Base-by-base conservation (phyloP, 2,113 vertebrate species). In the Siniperca knerii region DNA sequence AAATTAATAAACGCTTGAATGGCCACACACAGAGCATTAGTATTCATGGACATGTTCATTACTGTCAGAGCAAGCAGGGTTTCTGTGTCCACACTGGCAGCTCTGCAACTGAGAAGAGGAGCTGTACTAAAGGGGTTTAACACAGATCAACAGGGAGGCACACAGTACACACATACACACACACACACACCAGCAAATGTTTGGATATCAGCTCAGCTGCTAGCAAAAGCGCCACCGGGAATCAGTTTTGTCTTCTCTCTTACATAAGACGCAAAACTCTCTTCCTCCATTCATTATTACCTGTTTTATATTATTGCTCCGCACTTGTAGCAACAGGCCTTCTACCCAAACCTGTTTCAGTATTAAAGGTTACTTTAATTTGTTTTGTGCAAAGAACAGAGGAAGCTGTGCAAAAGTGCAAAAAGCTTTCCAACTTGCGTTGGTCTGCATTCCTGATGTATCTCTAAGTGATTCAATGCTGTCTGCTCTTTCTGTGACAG, bases 1-100 rank as follows among this genome's bases (percentile, higher is more conserved):
- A 75, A 46, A 48, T 21, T 42, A 33, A 48, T 21, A 62, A 23
- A 48, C 33, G 11, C 33, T 54, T 33, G 33, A 54, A 37, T 20
- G 15, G 33, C 33, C 16, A 84, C 73, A 75, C 57, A 23, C 57
- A 61, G 8, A 20, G 21, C 48, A 87, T 87, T 89, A 83, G 72
- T 83, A 86, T 89, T 83, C 84, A 89, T 73, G 48, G 80, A 40
- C 84, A 79, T 79, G 80, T 83, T 72, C 80, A 75, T 83, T 66
- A 68, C 83, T 83, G 80, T 73, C 60, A 77, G 52, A 74, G 70
- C 70, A 35, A 44, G 55, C 70, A 83, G 54, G 62, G 62, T 69
- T 46, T 84, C 70, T 79, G 70, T 75, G 70, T 84, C 70, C 77
- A 84, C 44, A 74, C 44, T 74, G 69, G 70, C 76, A 84, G 82